Evolutionary conservation across 2,888 invertebrate genomes (phyloP), one percentile per base, ranked within the genome.

Genomic region (Tipula helvola): DNA sequence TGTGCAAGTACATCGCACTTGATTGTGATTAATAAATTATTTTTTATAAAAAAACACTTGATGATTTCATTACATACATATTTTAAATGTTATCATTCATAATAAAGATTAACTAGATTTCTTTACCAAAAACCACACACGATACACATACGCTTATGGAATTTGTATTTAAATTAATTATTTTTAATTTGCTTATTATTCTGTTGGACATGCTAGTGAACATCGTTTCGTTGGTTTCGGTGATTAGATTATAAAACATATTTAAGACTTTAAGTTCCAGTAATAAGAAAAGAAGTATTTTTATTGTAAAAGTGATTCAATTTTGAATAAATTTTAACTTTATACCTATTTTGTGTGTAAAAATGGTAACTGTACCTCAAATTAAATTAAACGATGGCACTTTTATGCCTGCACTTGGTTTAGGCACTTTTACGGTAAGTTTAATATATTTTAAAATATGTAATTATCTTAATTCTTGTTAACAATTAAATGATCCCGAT

Each of bases 351-450:
- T n/a, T 52, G 44, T 44, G 44, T 86, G 10, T 57, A 2, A 86
- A 86, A 36, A 86, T 52, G 52, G 39, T 18, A 8, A 52, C n/a
- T 86, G 86, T 86, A 18, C 91, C 93, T 0, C 90, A 90, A 18
- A 88, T 93, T 0, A 92, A 92, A 88, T 90, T 95, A 57, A 94
- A 93, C 89, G 93, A 93, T 90, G 94, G 94, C 0, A 89, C 89
- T 3, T 90, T 92, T 86, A 93, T 95, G 89, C 95, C 95, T 0
- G 89, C 92, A 16, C 88, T 95, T 28, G 95, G 95, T 0, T 89
- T 95, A 13, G 95, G 95, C 1, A 95, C 95, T 0, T 95, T 94
- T 87, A 89, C 91, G 89, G 94, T 94, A 89, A 91, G 90, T 89
- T 87, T 47, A 85, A 36, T 39, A 36, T 84, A 36, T 39, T 28